Evolutionary conservation across 2,113 vertebrate genomes (phyloP).

Genomic region (Neodon shergylaensis): DNA sequence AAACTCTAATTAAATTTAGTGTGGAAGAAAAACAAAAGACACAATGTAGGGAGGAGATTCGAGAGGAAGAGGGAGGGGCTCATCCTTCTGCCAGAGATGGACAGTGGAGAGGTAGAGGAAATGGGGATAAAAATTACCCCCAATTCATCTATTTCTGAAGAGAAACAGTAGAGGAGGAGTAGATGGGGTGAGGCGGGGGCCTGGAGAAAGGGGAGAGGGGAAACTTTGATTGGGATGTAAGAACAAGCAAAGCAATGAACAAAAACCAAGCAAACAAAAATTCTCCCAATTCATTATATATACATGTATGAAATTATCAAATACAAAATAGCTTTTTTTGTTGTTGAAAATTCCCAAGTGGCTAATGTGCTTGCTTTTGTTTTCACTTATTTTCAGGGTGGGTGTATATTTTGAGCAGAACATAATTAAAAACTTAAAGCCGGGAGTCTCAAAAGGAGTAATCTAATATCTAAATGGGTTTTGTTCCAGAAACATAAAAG

Average conservation of each 20-base stretch:
- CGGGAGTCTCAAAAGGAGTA: background rate
- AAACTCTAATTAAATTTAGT: background rate
- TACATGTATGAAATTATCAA: background rate
- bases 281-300: background rate
- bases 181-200: background rate
- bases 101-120: background rate
- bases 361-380: background rate
- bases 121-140: background rate
- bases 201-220: background rate
- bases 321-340: background rate
- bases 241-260: background rate
- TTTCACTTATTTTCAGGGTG: constrained; percentile 21
- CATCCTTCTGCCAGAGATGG: too few relatives aligned
- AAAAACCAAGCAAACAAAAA: too few relatives aligned
- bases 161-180: background rate
- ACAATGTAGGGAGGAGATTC: too few relatives aligned
- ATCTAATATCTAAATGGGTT: constrained; percentile 26
- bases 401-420: background rate
- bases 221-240: background rate
- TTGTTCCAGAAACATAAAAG: background rate
- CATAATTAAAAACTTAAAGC: constrained; percentile 22
- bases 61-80: too few relatives aligned
- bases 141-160: background rate
- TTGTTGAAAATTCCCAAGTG: background rate
- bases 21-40: background rate